A percentile compares a stretch with the other conserved stretches of the same genome.
These are phyloP conservation scores for Podarcis raffonei DNA, from an alignment of 2,113 vertebrate species.

Conservation along the genomic window DNA sequence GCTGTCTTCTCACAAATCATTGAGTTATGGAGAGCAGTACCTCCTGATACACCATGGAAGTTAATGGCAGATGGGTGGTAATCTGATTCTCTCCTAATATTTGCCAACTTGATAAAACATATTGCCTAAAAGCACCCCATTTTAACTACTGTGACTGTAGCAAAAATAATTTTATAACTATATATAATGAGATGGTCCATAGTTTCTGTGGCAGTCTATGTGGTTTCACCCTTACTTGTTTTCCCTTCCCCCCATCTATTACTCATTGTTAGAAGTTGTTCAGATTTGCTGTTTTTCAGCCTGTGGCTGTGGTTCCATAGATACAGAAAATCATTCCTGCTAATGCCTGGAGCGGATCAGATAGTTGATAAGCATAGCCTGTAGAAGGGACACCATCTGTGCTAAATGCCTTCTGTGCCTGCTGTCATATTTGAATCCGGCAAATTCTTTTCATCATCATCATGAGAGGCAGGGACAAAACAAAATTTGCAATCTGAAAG, in stretches of 20 bases:
- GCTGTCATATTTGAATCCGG: slow-evolving; percentile 32
- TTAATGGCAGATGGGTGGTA: neutral
- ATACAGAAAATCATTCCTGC: slow-evolving; percentile 57
- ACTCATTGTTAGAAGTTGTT: slow-evolving; percentile 48
- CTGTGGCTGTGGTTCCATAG: slow-evolving; percentile 51
- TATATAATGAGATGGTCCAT: neutral
- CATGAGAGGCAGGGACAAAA: slow-evolving; percentile 40
- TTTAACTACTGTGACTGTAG: slow-evolving; percentile 37
- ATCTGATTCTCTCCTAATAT: neutral
- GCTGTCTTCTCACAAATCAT: neutral
- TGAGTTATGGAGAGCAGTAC: neutral
- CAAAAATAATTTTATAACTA: slow-evolving; percentile 34
- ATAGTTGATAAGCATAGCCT: neutral
- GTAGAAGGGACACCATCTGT: neutral
- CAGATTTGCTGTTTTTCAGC: slow-evolving; percentile 59
- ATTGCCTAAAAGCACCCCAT: neutral
- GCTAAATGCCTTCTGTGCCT: slow-evolving; percentile 28
- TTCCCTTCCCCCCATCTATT: slow-evolving; percentile 38
- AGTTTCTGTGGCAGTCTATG: slow-evolving; percentile 41
- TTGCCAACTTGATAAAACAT: neutral
- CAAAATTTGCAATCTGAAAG: slow-evolving; percentile 34
- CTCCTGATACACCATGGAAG: neutral
- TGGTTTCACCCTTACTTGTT: slow-evolving; percentile 60
- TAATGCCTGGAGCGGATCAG: slow-evolving; percentile 43
- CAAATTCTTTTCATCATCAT: slow-evolving; percentile 39